These are phyloP conservation scores for Brachycybe producta DNA, from an alignment of 2,888 invertebrate genomes.

Conservation along the genomic window DNA sequence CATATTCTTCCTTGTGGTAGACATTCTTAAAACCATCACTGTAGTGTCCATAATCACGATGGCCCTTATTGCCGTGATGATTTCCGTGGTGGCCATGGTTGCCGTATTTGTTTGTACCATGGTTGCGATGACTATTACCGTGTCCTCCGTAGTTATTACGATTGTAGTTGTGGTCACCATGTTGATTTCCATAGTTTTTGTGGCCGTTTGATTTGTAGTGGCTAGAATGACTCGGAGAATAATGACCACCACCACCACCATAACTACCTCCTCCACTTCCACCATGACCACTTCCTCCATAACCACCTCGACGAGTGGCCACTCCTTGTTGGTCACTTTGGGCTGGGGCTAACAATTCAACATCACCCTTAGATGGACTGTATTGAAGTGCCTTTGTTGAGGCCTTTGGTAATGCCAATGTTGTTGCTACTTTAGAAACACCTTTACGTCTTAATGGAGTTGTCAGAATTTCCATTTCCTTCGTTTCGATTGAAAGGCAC, in stretches of 20 bases:
- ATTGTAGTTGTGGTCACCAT: not conserved
- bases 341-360: too few species aligned
- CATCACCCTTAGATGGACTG: too few species aligned
- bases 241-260: conserved; percentile 2
- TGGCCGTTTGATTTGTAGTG: too few species aligned
- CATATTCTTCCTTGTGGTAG: conserved; percentile 17
- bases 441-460: too few species aligned
- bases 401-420: too few species aligned
- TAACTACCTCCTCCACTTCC: conserved; percentile 3
- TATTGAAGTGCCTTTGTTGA: too few species aligned
- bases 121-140: conserved; percentile 41
- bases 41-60: conserved; percentile 13
- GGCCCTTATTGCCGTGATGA: conserved; percentile 33
- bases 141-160: conserved; percentile 12
- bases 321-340: too few species aligned
- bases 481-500: too few species aligned
- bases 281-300: conserved; percentile 1
- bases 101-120: conserved; percentile 43
- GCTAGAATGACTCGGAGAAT: not conserved
- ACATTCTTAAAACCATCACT: conserved; percentile 15
- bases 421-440: too few species aligned
- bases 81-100: conserved; percentile 40
- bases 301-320: not conserved
- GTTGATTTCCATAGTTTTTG: not conserved
- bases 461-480: too few species aligned